A percentile compares a stretch with the other conserved stretches of the same genome.
These are phyloP conservation scores for Cataglyphis albicans DNA, from an alignment of 2,888 invertebrate species.

Conservation along the genomic window DNA sequence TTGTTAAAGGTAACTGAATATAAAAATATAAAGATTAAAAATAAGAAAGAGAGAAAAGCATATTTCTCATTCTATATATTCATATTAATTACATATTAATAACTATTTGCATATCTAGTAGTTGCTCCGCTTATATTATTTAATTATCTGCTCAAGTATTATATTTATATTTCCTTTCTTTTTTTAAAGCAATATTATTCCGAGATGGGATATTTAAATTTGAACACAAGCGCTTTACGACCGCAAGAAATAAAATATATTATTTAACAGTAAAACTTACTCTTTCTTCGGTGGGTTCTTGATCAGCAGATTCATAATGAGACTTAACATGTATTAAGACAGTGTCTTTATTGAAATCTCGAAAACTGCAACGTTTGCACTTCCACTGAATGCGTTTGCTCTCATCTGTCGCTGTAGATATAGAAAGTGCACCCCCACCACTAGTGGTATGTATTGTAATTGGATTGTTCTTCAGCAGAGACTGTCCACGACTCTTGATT, in stretches of 20 bases:
- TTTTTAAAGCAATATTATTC: not conserved
- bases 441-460: conserved; percentile 51
- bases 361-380: conserved; percentile 95
- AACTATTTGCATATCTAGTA: not conserved
- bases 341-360: conserved; percentile 89
- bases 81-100: not conserved
- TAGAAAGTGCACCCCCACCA: conserved; percentile 62
- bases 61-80: not conserved
- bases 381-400: conserved; percentile 93
- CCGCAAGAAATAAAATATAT: not conserved
- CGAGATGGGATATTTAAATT: not conserved
- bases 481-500: conserved; percentile 80
- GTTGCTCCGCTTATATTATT: not conserved
- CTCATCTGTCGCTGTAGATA: conserved; percentile 83
- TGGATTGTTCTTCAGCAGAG: conserved; percentile 77
- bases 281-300: conserved; percentile 59
- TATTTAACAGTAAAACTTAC: conserved; percentile 42
- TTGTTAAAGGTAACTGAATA: not conserved
- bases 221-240: not conserved
- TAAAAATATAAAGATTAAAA: not conserved
- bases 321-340: conserved; percentile 90
- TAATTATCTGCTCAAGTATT: not conserved
- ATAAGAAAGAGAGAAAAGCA: not conserved
- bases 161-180: not conserved
- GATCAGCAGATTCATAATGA: conserved; percentile 87